Base-by-base conservation (phyloP, 1,140 invertebrate genomes). In the Temnothorax longispinosus region DNA sequence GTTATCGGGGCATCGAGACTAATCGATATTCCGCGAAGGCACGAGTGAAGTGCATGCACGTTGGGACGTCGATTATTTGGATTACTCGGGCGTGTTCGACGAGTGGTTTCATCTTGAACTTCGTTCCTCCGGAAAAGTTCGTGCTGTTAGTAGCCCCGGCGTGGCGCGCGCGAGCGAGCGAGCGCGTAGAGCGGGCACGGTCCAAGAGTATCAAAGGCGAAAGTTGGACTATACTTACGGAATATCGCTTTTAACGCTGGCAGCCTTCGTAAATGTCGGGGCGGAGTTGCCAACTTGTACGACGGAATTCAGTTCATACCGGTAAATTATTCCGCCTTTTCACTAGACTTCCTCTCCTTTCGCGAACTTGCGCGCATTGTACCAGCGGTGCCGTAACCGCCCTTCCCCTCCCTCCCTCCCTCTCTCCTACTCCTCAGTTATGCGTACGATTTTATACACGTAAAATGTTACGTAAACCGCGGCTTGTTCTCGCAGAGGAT, bases 161-260 rank as follows among this genome's bases (percentile, higher is more conserved):
- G 64, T 62, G 54, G 77, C 72, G 72, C 52, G 77, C 21, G 21
- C 21, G 21, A 21, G 21, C 21, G 21, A 21, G 77, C 38, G 60
- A 38, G 85, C 62, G 78, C 85, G 77, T 62, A 38, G 67, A 74
- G 47, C 88, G 88, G 72, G 64, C 90, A 80, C 54, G 67, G 85
- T 85, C 78, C 80, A 76, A 89, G 69, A 56, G 86, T 91, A 91
- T 91, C 90, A 91, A 91, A 91, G 90, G 88, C 85, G 90, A 91
- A 91, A 91, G 90, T 91, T 91, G 72, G 58, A 62, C 90, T 89
- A 89, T 91, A 91, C 90, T 91, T 91, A 86, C 85, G 86, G 86
- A 91, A 91, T 91, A 89, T 91, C 90, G 90, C 90, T 91, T 89
- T 91, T 91, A 91, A 91, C 89, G 90, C 50, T 76, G 86, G 78